These are phyloP conservation scores for Acleris holmiana DNA, from an alignment of 2,888 invertebrate genomes.

Conservation along the genomic window DNA sequence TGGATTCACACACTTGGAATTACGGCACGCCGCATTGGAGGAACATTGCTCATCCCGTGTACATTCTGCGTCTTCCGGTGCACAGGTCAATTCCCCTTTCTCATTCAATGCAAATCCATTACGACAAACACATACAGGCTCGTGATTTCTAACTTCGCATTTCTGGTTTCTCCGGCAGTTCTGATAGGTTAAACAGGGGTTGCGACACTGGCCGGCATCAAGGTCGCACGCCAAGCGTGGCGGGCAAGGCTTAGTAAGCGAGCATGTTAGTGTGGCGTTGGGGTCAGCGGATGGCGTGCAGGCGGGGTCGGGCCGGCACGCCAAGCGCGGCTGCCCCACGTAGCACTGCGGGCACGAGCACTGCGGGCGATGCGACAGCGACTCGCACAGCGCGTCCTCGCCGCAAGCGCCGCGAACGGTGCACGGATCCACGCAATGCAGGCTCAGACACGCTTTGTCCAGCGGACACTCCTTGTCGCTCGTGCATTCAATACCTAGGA, in stretches of 20 bases:
- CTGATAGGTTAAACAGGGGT: constrained; percentile 90
- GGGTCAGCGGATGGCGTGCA: constrained; percentile 87
- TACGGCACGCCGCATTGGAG: constrained; percentile 92
- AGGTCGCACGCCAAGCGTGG: constrained; percentile 89
- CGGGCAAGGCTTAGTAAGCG: constrained; percentile 88
- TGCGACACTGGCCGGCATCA: constrained; percentile 88
- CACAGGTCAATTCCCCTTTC: constrained; percentile 93
- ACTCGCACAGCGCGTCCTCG: constrained; percentile 93
- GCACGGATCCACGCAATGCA: constrained; percentile 96
- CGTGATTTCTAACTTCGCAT: constrained; percentile 94
- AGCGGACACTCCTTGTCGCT: constrained; percentile 95
- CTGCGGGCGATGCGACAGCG: constrained; percentile 92
- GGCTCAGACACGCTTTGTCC: constrained; percentile 95
- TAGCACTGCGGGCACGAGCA: constrained; percentile 96
- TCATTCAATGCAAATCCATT: constrained; percentile 95
- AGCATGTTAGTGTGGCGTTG: constrained; percentile 86
- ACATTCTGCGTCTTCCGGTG: constrained; percentile 92
- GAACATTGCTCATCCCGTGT: constrained; percentile 92
- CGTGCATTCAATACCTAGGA: constrained; percentile 93
- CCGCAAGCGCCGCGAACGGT: constrained; percentile 94
- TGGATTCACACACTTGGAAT: constrained; percentile 93
- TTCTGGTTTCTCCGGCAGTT: constrained; percentile 92
- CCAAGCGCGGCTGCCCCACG: constrained; percentile 91
- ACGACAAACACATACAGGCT: constrained; percentile 94
- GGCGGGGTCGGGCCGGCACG: constrained; percentile 91